Conservation (phyloP, 2,888 invertebrate species). For the Standfussiana lucernea region DNA sequence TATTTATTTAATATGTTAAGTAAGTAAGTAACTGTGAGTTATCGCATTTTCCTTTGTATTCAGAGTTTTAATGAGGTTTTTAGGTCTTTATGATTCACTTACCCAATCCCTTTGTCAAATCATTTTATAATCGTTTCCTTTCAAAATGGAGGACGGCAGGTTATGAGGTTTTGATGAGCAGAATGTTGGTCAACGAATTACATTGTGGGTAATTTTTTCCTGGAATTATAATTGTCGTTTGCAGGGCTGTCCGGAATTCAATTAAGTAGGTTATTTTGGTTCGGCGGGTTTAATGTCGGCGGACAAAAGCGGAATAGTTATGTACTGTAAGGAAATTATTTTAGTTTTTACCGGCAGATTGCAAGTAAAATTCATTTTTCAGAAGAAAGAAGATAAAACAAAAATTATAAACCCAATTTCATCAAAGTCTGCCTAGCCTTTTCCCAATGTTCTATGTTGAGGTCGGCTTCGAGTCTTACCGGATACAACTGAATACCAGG, state of each 20-base stretch:
- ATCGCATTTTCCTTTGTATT: slow-evolving; percentile 28
- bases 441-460: background rate
- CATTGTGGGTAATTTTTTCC: slow-evolving; percentile 51
- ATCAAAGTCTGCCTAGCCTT: background rate
- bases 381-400: background rate
- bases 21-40: background rate
- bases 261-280: slow-evolving; percentile 14
- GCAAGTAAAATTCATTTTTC: background rate
- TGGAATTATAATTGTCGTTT: slow-evolving; percentile 39
- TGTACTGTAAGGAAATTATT: background rate
- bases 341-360: background rate
- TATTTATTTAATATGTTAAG: too few relatives aligned
- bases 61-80: slow-evolving; percentile 15
- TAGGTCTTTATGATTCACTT: slow-evolving; percentile 21
- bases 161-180: slow-evolving; percentile 20
- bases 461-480: background rate
- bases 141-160: slow-evolving; percentile 31
- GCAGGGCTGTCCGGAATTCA: slow-evolving; percentile 35
- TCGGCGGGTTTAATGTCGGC: background rate
- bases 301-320: background rate
- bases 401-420: background rate
- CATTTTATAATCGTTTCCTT: slow-evolving; percentile 19
- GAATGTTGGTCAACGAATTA: slow-evolving; percentile 52
- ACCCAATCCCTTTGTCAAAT: slow-evolving; percentile 16
- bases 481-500: background rate